Base-by-base conservation (phyloP, 2,113 vertebrate genomes). In the Todiramphus chloris region DNA sequence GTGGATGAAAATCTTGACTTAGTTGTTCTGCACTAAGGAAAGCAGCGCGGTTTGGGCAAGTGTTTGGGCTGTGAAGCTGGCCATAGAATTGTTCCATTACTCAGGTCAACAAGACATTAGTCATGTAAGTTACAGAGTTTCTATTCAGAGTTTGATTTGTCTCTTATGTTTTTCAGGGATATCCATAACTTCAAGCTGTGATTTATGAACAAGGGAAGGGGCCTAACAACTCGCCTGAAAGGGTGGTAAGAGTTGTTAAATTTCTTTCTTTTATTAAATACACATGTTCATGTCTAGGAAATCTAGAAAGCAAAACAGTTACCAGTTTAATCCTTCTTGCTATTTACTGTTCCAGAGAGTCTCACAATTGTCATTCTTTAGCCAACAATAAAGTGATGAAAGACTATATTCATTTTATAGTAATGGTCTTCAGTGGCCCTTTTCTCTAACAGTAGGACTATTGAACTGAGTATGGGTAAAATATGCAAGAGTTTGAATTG, bases 221-320 rank as follows among this genome's bases (percentile, higher is more conserved):
- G 21, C 44, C 62, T 56, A 79, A 78, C 68, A 55, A 64, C 35
- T 89, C 1, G 0, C 56, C 60, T 87, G 76, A 69, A 70, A 83
- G 55, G 18, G 68, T 86, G 97, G 96, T 96, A 96, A 96, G 92
- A 72, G 30, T n/a, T 92, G 64, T 68, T 68, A 77, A 9, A 35
- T 79, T 10, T 53, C 13, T 77, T 85, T 75, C 23, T 75, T 55
- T 44, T 33, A n/a, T 55, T 87, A 35, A 44, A 39, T 73, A 15
- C 7, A 15, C 4, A 0, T 39, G 7, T 67, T 74, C 17, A 4
- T 35, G 35, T 35, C 39, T 78, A 2, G 68, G 35, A 73, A 89
- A 67, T 67, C 41, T 35, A 89, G 31, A 80, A 77, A 21, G 63
- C 50, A 69, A 17, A 89, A 69, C 33, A 28, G 11, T 53, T 66